Base-by-base conservation (phyloP, 2,113 vertebrate genomes). In the Setophaga kirtlandii region DNA sequence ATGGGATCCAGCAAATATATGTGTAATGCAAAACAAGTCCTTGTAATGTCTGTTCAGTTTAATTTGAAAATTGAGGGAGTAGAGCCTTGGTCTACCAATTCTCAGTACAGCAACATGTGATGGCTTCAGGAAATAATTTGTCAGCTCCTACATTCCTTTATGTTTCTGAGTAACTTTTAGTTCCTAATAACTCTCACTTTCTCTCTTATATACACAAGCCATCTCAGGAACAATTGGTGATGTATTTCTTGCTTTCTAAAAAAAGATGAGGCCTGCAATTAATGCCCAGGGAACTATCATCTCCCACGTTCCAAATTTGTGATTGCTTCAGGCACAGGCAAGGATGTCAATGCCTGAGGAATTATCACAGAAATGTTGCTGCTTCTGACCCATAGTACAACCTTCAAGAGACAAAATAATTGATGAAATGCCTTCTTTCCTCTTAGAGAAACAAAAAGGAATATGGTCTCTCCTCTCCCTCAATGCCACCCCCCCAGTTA, bases 201-300 rank as follows among this genome's bases (percentile, higher is more conserved):
- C 42, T 10, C 33, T 21, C 30, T 49, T 89, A 44, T 16, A 60
- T 2, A 65, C 23, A 5, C 16, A 82, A 67, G 53, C 12, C 44
- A 83, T 55, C 46, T 64, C 50, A 77, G 58, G 55, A 95, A 92
- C 44, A 91, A 94, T 9, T 41, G 76, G 18, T 23, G 22, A 41
- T 41, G 10, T 82, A 94, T 87, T 94, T 91, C 53, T 42, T 87
- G n/a, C 65, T 87, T 63, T 47, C 47, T 91, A 75, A 82, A 96
- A 84, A 67, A 35, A 83, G 55, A 71, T 59, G 44, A 93, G 15
- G 18, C 20, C 27, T 74, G 58, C 30, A 73, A 71, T 69, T 90
- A 84, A 83, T 39, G 53, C n/a, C 42, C 27, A 87, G 62, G 60
- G 52, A 91, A 37, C 53, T 52, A 65, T 53, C 39, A 55, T 53